These are phyloP conservation scores for Xiphophorus couchianus DNA, from an alignment of 2,113 vertebrate species.

Conservation along the genomic window DNA sequence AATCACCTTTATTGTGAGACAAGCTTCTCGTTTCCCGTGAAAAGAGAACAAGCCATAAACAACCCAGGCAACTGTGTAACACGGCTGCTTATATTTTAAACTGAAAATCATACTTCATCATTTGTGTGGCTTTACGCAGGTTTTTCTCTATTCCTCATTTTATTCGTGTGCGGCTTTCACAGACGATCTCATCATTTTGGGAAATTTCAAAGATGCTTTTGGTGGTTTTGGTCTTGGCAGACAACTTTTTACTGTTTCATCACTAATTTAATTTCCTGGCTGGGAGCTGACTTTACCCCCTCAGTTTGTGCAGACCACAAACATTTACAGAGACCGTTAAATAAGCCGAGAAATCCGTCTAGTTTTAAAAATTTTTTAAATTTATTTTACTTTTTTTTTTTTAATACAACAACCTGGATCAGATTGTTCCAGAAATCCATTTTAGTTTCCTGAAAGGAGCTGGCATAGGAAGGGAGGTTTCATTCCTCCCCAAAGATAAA, in stretches of 20 bases:
- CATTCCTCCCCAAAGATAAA: slow-evolving; percentile 56
- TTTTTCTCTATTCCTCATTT: not conserved
- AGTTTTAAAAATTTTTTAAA: not conserved
- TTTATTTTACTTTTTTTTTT: not conserved
- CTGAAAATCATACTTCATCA: not conserved
- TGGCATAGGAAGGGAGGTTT: slow-evolving; percentile 36
- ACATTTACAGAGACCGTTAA: not conserved
- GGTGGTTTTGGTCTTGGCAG: slow-evolving; percentile 27
- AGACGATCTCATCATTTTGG: slow-evolving; percentile 8
- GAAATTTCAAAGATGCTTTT: slow-evolving; percentile 11
- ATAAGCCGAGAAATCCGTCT: not conserved
- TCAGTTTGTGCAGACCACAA: slow-evolving; percentile 13
- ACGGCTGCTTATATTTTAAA: not conserved
- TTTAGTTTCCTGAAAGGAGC: slow-evolving; percentile 19
- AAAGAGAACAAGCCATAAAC: not conserved
- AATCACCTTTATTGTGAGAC: not conserved
- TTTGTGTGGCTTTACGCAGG: not conserved
- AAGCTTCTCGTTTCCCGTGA: slow-evolving; percentile 24
- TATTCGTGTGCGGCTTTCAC: slow-evolving; percentile 3
- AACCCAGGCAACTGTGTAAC: slow-evolving; percentile 1
- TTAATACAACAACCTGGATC: not conserved
- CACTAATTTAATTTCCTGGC: slow-evolving; percentile 44
- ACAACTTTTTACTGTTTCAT: slow-evolving; percentile 33
- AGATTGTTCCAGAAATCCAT: slow-evolving; percentile 7
- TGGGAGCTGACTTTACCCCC: not conserved